These are phyloP conservation scores for Myrmophylax atrothorax DNA, from an alignment of 2,113 vertebrate genomes.

Conservation along the genomic window DNA sequence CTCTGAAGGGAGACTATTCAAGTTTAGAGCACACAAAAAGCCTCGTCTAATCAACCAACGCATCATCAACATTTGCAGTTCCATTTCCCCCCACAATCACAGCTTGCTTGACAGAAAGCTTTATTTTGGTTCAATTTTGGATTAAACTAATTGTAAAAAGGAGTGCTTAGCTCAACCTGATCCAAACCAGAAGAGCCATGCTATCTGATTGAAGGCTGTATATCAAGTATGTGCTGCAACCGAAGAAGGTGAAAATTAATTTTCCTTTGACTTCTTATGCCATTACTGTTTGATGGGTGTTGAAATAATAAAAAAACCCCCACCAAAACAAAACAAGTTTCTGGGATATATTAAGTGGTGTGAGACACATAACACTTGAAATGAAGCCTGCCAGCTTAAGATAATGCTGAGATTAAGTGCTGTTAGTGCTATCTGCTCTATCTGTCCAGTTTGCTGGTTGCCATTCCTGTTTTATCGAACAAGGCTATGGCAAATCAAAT, in stretches of 20 bases:
- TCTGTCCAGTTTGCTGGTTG: background rate
- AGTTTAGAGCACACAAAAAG: background rate
- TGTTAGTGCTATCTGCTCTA: background rate
- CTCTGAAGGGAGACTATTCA: background rate
- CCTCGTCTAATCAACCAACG: background rate
- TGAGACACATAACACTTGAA: background rate
- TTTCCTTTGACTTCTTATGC: background rate
- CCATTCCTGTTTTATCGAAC: background rate
- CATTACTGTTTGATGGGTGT: background rate
- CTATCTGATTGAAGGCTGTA: background rate
- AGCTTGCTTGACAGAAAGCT: background rate
- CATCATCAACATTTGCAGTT: background rate
- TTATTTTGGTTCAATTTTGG: background rate
- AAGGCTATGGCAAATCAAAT: background rate
- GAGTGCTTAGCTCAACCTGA: background rate
- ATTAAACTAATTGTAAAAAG: background rate
- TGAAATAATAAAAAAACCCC: background rate
- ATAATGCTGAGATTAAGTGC: background rate
- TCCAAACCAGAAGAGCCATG: background rate
- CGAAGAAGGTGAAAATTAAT: background rate
- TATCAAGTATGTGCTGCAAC: background rate
- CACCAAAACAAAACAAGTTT: background rate
- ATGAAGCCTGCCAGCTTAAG: background rate
- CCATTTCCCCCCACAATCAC: background rate
- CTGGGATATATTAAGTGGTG: background rate